Evolutionary conservation across 2,797 vertebrate genomes (phyloP).

Genomic region (Hyperoplus lanceolatus): DNA sequence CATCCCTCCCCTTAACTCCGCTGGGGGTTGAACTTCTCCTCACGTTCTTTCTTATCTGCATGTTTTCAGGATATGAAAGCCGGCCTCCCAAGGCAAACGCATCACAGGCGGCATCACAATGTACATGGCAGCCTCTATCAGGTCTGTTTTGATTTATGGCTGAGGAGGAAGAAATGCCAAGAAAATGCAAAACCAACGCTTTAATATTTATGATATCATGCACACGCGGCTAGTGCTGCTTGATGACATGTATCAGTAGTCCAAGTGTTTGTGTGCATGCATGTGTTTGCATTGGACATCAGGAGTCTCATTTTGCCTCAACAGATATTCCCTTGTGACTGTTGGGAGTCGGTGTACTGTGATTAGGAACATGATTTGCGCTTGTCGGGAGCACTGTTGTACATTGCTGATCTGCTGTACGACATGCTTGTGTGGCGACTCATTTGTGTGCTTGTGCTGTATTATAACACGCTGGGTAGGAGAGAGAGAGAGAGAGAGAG

Average conservation of each 20-base stretch:
- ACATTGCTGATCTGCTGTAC: slow-evolving; percentile 72
- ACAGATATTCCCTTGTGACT: slow-evolving; percentile 75
- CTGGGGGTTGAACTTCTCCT: slow-evolving; percentile 70
- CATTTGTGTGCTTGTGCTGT: slow-evolving; percentile 63
- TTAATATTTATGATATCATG: slow-evolving; percentile 80
- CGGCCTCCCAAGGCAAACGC: slow-evolving; percentile 63
- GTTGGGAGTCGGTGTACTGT: slow-evolving; percentile 73
- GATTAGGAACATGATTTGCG: slow-evolving; percentile 81
- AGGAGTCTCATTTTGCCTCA: slow-evolving; percentile 72
- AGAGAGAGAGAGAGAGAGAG: no score
- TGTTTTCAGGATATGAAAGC: slow-evolving; percentile 70
- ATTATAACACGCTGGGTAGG: slow-evolving; percentile 46
- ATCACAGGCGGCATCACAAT: slow-evolving; percentile 71
- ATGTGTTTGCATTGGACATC: slow-evolving; percentile 65
- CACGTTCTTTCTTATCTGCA: slow-evolving; percentile 57
- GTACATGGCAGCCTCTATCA: slow-evolving; percentile 75
- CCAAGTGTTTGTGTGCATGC: neutral
- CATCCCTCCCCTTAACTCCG: slow-evolving; percentile 41
- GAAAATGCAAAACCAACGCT: slow-evolving; percentile 75
- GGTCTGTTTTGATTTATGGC: slow-evolving; percentile 75
- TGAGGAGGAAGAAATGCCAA: slow-evolving; percentile 55
- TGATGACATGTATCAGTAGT: slow-evolving; percentile 34
- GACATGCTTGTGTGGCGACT: slow-evolving; percentile 57
- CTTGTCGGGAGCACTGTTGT: slow-evolving; percentile 70
- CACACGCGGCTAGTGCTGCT: slow-evolving; percentile 41